Conservation (phyloP, 2,797 vertebrate genomes). For the Typhlichthys subterraneus region DNA sequence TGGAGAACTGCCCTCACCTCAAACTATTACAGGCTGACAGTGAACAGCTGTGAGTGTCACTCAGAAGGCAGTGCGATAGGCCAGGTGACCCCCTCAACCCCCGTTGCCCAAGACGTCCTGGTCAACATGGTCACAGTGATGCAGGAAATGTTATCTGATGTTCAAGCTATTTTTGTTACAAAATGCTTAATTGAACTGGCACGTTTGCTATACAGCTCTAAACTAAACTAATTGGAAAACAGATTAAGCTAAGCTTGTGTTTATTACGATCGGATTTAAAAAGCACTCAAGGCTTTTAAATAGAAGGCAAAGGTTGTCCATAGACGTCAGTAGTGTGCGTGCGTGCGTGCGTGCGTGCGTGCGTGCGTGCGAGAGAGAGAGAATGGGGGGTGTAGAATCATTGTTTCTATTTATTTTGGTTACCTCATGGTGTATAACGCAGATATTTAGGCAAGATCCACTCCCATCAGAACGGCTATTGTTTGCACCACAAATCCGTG, state of each 20-base stretch:
- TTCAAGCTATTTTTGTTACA: slow-evolving; percentile 12
- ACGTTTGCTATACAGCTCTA: slow-evolving; percentile 23
- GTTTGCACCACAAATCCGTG: slow-evolving; percentile 12
- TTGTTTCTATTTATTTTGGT: slow-evolving; percentile 15
- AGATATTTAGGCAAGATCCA: background rate
- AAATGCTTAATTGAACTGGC: slow-evolving; percentile 20
- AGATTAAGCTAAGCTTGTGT: slow-evolving; percentile 40
- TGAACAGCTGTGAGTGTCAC: slow-evolving; percentile 49
- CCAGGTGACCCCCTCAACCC: slow-evolving; percentile 28
- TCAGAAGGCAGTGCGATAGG: slow-evolving; percentile 37
- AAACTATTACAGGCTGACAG: slow-evolving; percentile 62
- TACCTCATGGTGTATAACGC: slow-evolving; percentile 7
- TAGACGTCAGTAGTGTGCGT: too few species aligned
- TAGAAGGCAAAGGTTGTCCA: slow-evolving; percentile 15
- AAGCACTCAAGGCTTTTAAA: slow-evolving; percentile 32
- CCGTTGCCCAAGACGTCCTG: background rate
- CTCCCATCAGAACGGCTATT: slow-evolving; percentile 5
- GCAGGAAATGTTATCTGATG: slow-evolving; percentile 33
- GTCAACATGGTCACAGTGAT: slow-evolving; percentile 21
- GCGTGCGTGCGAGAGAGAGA: background rate
- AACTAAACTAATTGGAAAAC: slow-evolving; percentile 30
- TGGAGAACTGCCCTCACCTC: slow-evolving; percentile 58
- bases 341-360: too few species aligned
- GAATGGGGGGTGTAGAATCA: background rate
- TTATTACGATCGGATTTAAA: slow-evolving; percentile 32